Evolutionary conservation across 2,797 vertebrate genomes (phyloP), one percentile per base, ranked within the genome.

Genomic region (Pelochelys cantorii): DNA sequence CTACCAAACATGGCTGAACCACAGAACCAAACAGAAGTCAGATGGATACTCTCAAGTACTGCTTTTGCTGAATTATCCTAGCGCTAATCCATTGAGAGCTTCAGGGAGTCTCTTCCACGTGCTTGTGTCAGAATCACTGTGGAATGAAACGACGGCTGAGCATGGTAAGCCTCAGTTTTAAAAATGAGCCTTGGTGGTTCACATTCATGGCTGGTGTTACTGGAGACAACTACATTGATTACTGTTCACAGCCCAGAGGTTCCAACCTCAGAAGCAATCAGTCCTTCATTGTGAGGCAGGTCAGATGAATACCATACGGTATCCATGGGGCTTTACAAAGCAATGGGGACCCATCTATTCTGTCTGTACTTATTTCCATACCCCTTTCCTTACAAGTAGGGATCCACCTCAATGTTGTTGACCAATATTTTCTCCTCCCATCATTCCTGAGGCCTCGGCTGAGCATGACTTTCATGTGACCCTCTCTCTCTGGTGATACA

Each of bases 171-270:
- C 37, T 75, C 37, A 8, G 5, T 75, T 75, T 75, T 75, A 75
- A 25, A 1, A 25, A 37, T 0, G 0, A 2, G 54, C 2, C 1
- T 59, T 10, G 11, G 59, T 54, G 83, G 3, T 12, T 1, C 9
- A 37, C 3, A 37, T 85, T 80, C 84, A 27, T 0, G 0, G 27
- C 22, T 11, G 8, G 1, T 18, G 22, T 15, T 42, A 2, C 2
- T 37, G 62, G 1, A 22, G 27, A 15, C 57, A 71, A 31, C 27
- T 75, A 3, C 55, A 57, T 8, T 13, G 34, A 62, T 85, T 17
- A 75, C 29, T 12, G 2, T 34, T 68, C 0, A 0, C 3, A 3
- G 20, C 55, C 37, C 31, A 11, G 9, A 42, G 52, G 31, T 4
- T 80, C 27, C 52, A 81, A 48, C 17, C 15, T 4, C 37, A 34